phyloP scores from a whole-genome alignment of 2,113 vertebrate genomes.

The Anolis carolinensis region DNA sequence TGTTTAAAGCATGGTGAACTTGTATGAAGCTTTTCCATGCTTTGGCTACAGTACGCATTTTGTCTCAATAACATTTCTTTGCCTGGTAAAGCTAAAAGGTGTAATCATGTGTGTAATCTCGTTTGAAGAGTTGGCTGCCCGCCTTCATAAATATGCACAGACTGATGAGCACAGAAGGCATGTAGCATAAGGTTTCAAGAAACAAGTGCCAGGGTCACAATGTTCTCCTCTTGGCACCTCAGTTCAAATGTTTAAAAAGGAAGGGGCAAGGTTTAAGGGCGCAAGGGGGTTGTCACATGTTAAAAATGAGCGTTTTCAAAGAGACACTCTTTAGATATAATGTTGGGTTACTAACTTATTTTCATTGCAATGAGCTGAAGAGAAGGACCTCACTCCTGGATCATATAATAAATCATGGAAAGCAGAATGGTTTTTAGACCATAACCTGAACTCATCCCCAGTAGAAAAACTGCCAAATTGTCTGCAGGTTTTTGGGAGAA shows the following conservation, averaged over 20 bases:
- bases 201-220: background rate
- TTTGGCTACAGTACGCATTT: conserved; percentile 5
- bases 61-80: conserved; percentile 45
- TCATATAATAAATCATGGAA: background rate
- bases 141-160: conserved; percentile 59
- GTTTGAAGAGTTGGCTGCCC: conserved; percentile 66
- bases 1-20: background rate
- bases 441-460: no score
- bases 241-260: conserved; percentile 9
- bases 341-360: background rate
- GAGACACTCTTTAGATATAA: conserved; percentile 71
- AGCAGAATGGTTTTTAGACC: no score
- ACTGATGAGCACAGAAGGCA: conserved; percentile 45
- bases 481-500: no score
- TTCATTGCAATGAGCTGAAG: no score
- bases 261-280: background rate
- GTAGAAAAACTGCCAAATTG: no score
- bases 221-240: background rate
- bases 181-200: conserved; percentile 32
- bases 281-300: conserved; percentile 27
- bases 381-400: background rate
- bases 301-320: conserved; percentile 66
- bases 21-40: background rate
- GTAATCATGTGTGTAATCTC: conserved; percentile 64
- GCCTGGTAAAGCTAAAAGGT: conserved; percentile 46